Evolutionary conservation across 2,797 vertebrate genomes (phyloP), one percentile per base, ranked within the genome.

Genomic region (Pampus argenteus): DNA sequence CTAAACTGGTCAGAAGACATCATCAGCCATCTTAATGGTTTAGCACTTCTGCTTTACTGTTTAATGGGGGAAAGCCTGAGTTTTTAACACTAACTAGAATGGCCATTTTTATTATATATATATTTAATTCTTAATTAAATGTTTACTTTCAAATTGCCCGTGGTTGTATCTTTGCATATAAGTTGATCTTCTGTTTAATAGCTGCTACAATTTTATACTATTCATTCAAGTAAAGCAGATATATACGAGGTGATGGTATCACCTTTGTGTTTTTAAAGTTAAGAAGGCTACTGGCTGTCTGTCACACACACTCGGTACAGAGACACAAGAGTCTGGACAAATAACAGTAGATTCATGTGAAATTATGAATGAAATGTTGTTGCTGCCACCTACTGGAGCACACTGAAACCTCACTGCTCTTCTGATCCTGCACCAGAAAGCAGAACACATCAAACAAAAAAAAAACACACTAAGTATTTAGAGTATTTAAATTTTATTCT

Each of bases 351-450:
- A 74, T 28, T 57, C 56, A 74, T 64, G 47, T n/a, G 26, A 70
- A 68, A 76, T 36, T 60, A 54, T 79, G 68, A 83, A 79, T 73
- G 58, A 78, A 79, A 85, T 36, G 60, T 23, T 65, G 25, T 56
- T 78, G 72, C 85, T 86, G 89, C 90, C 91, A 78, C 74, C 91
- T 91, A 61, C 59, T 80, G 92, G 90, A 71, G 7, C 0, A n/a
- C 25, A 28, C 26, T 34, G 54, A 1, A n/a, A 50, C 48, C 25
- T 7, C 9, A 5, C 34, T 28, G 26, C 14, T 3, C 25, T 48
- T 2, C 6, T 45, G 2, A 22, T 54, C 28, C 29, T 64, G 52
- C 63, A 72, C 31, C 28, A 66, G 6, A 69, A 55, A 49, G 15
- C 3, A 40, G 4, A 49, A 42, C 1, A 28, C 25, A 66, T 17